Conservation (phyloP, 2,797 vertebrate species). For the Phrynocephalus vlangalii region DNA sequence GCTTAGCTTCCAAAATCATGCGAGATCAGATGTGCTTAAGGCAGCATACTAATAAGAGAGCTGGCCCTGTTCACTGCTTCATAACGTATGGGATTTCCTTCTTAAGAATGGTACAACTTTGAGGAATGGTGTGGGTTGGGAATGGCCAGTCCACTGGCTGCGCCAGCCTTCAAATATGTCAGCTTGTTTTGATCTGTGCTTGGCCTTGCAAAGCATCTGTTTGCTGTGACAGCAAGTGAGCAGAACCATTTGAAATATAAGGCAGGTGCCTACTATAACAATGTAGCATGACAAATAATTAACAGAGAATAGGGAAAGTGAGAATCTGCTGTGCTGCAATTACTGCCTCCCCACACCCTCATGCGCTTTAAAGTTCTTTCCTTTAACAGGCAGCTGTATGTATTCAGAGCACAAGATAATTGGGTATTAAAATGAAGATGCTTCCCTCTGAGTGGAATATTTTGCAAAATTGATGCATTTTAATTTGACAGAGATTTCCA, state of each 20-base stretch:
- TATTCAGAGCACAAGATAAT: background rate
- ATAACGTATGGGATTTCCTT: background rate
- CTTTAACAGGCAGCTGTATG: slow-evolving; percentile 40
- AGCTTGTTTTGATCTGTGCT: background rate
- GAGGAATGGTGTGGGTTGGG: background rate
- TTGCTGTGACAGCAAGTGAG: background rate
- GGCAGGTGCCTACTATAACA: background rate
- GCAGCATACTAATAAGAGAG: background rate
- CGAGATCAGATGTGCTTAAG: too few species aligned
- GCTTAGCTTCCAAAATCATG: too few species aligned
- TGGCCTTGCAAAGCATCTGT: background rate
- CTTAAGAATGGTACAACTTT: background rate
- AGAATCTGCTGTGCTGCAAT: background rate
- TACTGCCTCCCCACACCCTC: background rate
- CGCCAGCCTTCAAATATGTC: background rate
- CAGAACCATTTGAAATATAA: background rate
- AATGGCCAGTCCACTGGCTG: background rate
- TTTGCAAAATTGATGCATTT: background rate
- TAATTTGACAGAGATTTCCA: background rate
- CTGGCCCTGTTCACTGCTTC: background rate
- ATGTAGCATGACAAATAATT: background rate
- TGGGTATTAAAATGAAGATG: slow-evolving; percentile 18
- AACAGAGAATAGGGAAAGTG: background rate
- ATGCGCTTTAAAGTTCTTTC: background rate
- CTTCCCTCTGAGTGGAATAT: slow-evolving; percentile 31